Conservation (phyloP, 2,888 invertebrate genomes). For the Morinoia aosen region DNA sequence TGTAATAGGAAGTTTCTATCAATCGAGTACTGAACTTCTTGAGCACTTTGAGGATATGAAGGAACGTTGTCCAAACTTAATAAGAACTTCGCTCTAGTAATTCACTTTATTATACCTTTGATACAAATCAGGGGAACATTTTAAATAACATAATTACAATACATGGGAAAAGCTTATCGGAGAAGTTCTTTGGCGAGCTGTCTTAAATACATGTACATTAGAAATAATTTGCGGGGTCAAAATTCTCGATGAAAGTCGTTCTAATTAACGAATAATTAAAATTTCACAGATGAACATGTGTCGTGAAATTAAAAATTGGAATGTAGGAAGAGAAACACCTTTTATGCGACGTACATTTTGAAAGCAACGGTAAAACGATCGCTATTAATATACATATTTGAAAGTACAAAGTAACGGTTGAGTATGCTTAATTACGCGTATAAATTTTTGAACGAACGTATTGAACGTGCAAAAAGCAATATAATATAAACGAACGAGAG, state of each 20-base stretch:
- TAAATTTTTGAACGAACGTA: neutral
- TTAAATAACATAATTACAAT: neutral
- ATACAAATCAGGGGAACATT: neutral
- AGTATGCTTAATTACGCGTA: neutral
- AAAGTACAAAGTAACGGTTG: neutral
- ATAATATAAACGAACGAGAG: neutral
- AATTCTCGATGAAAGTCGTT: neutral
- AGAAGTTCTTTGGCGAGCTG: neutral
- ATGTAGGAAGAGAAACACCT: neutral
- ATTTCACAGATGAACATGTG: neutral
- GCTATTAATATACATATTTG: neutral
- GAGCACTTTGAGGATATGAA: too few species aligned
- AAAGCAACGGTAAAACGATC: neutral
- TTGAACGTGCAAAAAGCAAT: neutral
- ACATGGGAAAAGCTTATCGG: neutral
- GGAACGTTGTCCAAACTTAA: too few species aligned
- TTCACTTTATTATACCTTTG: neutral
- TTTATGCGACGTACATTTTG: neutral
- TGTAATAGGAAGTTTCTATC: too few species aligned
- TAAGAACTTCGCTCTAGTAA: neutral
- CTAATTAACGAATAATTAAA: neutral
- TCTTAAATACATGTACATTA: constrained; percentile 2
- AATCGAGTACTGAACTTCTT: too few species aligned
- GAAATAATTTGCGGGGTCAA: neutral
- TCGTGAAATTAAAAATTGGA: neutral